These are phyloP conservation scores for Cheilinus undulatus DNA, from an alignment of 2,113 vertebrate genomes.

Conservation along the genomic window DNA sequence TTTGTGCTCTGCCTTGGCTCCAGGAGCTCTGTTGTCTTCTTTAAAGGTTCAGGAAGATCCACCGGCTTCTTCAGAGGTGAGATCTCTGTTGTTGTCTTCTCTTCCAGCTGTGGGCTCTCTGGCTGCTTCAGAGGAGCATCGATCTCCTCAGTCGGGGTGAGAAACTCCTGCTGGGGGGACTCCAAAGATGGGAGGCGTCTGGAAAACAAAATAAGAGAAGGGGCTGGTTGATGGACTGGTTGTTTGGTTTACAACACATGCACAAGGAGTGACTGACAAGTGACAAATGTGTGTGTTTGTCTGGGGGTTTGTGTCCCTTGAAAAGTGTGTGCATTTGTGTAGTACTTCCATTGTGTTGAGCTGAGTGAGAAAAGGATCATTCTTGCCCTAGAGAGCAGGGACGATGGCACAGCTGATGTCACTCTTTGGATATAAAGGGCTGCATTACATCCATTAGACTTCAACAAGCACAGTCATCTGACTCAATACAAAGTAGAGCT, in stretches of 20 bases:
- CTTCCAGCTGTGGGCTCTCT: constrained; percentile 26
- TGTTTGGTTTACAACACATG: constrained; percentile 61
- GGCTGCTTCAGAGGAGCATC: constrained; percentile 43
- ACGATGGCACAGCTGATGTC: constrained; percentile 85
- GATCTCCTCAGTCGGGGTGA: constrained; percentile 74
- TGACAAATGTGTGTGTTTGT: constrained; percentile 46
- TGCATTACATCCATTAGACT: constrained; percentile 67
- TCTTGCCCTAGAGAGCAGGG: constrained; percentile 76
- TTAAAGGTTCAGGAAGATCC: constrained; percentile 1
- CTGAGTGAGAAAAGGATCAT: constrained; percentile 74
- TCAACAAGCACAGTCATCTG: constrained; percentile 60
- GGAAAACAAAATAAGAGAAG: constrained; percentile 49
- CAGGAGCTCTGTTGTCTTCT: neutral
- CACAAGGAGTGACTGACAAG: constrained; percentile 54
- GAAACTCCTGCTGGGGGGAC: constrained; percentile 77
- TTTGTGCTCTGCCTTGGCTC: neutral
- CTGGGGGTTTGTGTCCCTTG: neutral
- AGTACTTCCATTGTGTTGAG: constrained; percentile 42
- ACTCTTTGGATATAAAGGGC: constrained; percentile 79
- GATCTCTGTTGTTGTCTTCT: constrained; percentile 13
- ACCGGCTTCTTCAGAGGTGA: no score
- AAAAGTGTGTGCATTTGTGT: neutral
- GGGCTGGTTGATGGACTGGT: constrained; percentile 29
- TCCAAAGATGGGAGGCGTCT: constrained; percentile 79
- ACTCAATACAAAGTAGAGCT: constrained; percentile 72